Conservation (phyloP, 2,113 vertebrate genomes). For the Chitala chitala region DNA sequence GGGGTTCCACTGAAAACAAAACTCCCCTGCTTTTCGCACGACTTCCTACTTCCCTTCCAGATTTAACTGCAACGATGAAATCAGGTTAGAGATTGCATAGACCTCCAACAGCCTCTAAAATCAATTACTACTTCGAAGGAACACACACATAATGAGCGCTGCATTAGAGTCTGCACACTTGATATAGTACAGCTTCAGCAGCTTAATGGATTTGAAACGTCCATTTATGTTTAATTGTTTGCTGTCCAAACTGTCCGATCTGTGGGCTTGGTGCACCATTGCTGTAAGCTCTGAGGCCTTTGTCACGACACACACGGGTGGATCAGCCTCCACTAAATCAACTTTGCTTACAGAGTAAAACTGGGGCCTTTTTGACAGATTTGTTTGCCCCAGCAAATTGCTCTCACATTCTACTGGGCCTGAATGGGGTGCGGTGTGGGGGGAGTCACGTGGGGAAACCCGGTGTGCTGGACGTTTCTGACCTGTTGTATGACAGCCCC, state of each 20-base stretch:
- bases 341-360: conserved; percentile 74
- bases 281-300: not conserved
- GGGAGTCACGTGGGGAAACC: conserved; percentile 33
- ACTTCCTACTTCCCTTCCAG: too few species aligned
- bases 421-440: conserved; percentile 53
- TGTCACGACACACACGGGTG: conserved; percentile 41
- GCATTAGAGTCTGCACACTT: too few species aligned
- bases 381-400: conserved; percentile 69
- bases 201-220: too few species aligned
- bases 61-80: too few species aligned
- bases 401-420: conserved; percentile 61
- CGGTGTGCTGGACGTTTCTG: conserved; percentile 45
- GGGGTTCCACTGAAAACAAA: too few species aligned
- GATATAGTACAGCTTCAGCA: too few species aligned
- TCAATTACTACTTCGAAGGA: too few species aligned
- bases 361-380: conserved; percentile 61
- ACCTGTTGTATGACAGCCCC: conserved; percentile 12
- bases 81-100: too few species aligned
- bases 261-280: too few species aligned
- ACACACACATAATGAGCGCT: too few species aligned
- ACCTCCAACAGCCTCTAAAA: too few species aligned
- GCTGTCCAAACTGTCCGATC: conserved; percentile 3
- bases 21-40: too few species aligned
- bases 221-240: not conserved
- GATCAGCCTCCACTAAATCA: conserved; percentile 47